Conservation (phyloP, 2,113 vertebrate species). For the Anarrhichthys ocellatus region DNA sequence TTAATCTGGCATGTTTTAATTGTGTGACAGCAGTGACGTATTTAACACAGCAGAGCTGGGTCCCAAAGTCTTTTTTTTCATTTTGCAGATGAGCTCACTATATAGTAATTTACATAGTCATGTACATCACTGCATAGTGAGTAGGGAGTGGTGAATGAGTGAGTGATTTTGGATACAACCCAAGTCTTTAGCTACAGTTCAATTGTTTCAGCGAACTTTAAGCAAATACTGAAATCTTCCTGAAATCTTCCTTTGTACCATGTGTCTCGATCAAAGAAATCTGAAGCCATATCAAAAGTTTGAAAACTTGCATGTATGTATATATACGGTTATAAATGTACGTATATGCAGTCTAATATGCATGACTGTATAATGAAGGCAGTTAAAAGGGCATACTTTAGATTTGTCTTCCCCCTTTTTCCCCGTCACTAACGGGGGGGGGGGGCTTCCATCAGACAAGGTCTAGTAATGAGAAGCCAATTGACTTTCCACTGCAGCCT, state of each 20-base stretch:
- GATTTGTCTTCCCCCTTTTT: slow-evolving; percentile 3
- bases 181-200: no score
- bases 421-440: not conserved
- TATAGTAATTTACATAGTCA: no score
- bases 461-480: slow-evolving; percentile 30
- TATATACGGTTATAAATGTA: not conserved
- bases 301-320: not conserved
- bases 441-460: slow-evolving; percentile 32
- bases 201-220: not conserved
- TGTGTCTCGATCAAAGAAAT: not conserved
- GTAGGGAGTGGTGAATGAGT: not conserved
- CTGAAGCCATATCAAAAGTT: not conserved
- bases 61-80: no score
- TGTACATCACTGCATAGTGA: not conserved
- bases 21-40: not conserved
- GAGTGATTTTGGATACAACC: not conserved
- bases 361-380: slow-evolving; percentile 2
- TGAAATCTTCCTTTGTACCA: not conserved
- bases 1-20: not conserved
- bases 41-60: not conserved
- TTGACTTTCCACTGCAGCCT: slow-evolving; percentile 55
- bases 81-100: not conserved
- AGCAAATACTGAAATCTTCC: not conserved
- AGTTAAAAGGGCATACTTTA: slow-evolving; percentile 9
- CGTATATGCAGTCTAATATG: not conserved